phyloP scores from a whole-genome alignment of 2,797 vertebrate species.

The Strix occidentalis region DNA sequence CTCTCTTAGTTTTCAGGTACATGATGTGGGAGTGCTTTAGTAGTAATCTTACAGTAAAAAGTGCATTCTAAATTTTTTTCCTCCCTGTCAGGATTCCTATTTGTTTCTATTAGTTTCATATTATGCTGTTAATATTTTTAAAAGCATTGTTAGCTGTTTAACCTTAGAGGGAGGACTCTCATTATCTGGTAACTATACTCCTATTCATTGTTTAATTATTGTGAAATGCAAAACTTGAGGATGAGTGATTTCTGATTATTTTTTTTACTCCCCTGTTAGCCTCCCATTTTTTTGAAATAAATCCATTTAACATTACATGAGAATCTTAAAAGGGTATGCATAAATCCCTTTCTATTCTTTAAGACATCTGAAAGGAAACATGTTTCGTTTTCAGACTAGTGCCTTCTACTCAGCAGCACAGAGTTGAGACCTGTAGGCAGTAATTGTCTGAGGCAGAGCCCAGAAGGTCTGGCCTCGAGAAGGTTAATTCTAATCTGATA shows the following conservation, averaged over 20 bases:
- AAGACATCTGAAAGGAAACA: neutral
- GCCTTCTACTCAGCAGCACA: neutral
- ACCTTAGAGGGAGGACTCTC: neutral
- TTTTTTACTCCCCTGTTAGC: neutral
- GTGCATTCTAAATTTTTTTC: neutral
- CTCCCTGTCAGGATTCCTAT: neutral
- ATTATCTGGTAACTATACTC: neutral
- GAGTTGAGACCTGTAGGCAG: neutral
- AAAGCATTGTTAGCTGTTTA: neutral
- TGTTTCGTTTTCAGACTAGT: neutral
- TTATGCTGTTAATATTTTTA: neutral
- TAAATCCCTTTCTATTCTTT: neutral
- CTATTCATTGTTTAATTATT: neutral
- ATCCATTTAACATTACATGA: neutral
- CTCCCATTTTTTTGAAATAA: neutral
- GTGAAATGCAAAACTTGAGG: neutral
- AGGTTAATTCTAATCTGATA: neutral
- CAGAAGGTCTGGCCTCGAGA: neutral
- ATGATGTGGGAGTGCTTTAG: neutral
- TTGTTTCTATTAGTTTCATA: neutral
- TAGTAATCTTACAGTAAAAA: neutral
- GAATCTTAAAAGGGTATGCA: neutral
- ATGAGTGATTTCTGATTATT: neutral
- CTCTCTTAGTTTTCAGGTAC: neutral
- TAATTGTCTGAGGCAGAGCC: neutral